Conservation (phyloP, 2,888 invertebrate species). For the Yponomeuta evonymella region DNA sequence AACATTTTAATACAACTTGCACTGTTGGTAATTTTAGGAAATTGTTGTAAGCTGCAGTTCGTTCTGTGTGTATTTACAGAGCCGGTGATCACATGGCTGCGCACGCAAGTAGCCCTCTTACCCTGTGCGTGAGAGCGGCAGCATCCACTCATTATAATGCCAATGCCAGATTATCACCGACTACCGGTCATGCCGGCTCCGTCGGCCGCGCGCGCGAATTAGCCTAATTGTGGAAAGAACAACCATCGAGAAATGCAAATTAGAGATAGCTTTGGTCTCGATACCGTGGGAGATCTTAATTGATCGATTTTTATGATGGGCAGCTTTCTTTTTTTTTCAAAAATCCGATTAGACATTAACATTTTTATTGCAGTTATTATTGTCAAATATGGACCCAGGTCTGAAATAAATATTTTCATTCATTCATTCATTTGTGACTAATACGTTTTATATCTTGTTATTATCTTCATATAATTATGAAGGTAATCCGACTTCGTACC, state of each 20-base stretch:
- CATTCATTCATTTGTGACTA: too few species aligned
- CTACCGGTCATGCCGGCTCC: constrained; percentile 63
- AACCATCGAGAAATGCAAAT: constrained; percentile 61
- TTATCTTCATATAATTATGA: too few species aligned
- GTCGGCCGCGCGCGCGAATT: constrained; percentile 52
- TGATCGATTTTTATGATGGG: constrained; percentile 12
- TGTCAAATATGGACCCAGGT: too few species aligned
- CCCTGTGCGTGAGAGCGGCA: constrained; percentile 43
- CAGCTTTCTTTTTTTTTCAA: constrained; percentile 18
- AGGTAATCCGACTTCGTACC: too few species aligned
- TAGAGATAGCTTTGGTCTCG: constrained; percentile 38
- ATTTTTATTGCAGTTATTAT: too few species aligned
- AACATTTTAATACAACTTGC: neutral
- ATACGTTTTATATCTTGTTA: neutral
- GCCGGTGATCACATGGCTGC: neutral
- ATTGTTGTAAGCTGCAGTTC: neutral
- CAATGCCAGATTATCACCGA: constrained; percentile 45
- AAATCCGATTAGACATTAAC: neutral
- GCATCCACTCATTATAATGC: constrained; percentile 55
- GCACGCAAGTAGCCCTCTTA: constrained; percentile 35
- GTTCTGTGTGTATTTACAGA: neutral
- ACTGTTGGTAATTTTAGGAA: too few species aligned
- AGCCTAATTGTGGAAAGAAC: constrained; percentile 62
- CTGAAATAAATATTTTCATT: too few species aligned
- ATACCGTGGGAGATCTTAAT: constrained; percentile 35